Percentiles rank a stretch among this genome's conserved stretches.
These are phyloP conservation scores for Galago senegalensis DNA, from an alignment of 2,797 vertebrate genomes.

Conservation along the genomic window DNA sequence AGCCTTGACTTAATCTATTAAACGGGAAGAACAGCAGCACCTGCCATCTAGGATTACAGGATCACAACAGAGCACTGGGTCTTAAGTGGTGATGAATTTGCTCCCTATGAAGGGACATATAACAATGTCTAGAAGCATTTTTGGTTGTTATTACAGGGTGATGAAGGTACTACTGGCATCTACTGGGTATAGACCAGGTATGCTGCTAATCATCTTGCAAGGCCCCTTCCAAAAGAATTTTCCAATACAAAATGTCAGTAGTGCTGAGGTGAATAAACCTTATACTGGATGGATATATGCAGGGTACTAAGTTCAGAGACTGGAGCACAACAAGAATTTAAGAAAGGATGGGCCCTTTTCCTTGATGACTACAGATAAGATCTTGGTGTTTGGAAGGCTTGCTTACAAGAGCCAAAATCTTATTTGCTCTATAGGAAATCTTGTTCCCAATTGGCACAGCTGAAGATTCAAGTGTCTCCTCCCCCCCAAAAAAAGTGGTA, in stretches of 20 bases:
- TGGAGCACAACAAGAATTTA: background rate
- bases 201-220: background rate
- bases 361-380: background rate
- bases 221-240: background rate
- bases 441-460: background rate
- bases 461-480: background rate
- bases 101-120: background rate
- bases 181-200: background rate
- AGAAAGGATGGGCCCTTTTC: background rate
- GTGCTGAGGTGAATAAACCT: background rate
- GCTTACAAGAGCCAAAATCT: background rate
- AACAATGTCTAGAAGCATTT: background rate
- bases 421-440: background rate
- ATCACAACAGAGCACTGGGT: background rate
- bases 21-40: background rate
- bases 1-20: background rate
- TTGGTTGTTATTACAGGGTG: background rate
- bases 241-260: background rate
- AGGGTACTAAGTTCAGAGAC: background rate
- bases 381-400: background rate
- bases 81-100: background rate
- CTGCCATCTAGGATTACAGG: background rate
- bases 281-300: background rate
- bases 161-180: background rate
- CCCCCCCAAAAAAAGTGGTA: background rate